Evolutionary conservation across 92 coral and sea anemone species (phyloP), one percentile per base, ranked within the genome.

Genomic region (Epizoanthus illoricatus): DNA sequence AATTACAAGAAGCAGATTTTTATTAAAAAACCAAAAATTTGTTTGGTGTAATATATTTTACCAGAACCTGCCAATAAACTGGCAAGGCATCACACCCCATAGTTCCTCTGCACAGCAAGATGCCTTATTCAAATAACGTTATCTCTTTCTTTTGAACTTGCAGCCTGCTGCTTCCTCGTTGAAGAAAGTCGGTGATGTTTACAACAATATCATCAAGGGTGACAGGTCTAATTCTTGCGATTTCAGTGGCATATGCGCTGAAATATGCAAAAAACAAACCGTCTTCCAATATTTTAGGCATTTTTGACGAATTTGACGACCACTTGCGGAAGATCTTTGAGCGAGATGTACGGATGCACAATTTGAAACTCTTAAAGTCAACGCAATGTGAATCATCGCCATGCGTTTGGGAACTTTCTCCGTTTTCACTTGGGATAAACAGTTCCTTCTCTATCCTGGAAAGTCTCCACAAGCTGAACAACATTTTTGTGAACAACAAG

Each of bases 381-480:
- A 40, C 15, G 42, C 40, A 21, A 63, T 42, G 20, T 21, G 60
- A 18, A n/a, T 40, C 71, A 23, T 18, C 60, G 71, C 36, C 36
- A 21, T 63, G 59, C 19, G 41, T 23, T 42, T 78, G 62, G 42
- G 55, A 66, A 10, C 71, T 78, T 63, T 43, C 71, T 19, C 42
- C 67, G 19, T 20, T 78, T 63, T 20, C 82, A n/a, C 15, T 78
- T n/a, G 15, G 72, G 59, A 78, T 78, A 63, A 78, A 78, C 71
- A 78, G 65, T 42, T 78, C 82, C 21, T 66, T 78, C 13, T 78
- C 82, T 43, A 52, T 59, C 71, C 42, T 78, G 71, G 40, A 78
- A 42, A 62, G 57, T 64, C 71, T 78, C 54, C 71, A 42, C 45
- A 5, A 63, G 15, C 15, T 63, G 12, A 42, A 62, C 49, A 40